These are phyloP conservation scores for Lichenostomus cassidix DNA, from an alignment of 2,113 vertebrate species.

Conservation along the genomic window DNA sequence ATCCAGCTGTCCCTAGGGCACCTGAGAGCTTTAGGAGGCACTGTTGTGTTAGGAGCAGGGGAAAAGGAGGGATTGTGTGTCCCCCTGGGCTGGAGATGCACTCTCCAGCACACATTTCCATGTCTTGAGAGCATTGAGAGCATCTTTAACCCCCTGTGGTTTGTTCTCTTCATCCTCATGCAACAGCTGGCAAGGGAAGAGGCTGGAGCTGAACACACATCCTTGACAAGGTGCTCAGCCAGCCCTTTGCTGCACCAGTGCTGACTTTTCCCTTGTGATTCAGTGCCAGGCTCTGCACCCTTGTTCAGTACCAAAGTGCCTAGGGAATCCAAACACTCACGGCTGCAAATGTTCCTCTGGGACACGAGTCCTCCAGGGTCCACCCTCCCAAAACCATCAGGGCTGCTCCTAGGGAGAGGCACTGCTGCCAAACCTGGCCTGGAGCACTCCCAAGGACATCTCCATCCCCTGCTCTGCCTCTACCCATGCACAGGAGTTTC, in stretches of 20 bases:
- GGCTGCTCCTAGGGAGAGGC: neutral
- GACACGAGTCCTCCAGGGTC: neutral
- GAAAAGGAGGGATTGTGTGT: neutral
- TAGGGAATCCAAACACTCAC: neutral
- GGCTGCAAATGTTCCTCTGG: neutral
- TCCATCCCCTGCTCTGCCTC: neutral
- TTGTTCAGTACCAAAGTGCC: neutral
- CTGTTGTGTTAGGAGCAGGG: neutral
- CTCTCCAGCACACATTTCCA: neutral
- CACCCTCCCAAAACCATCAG: neutral
- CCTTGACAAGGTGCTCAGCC: neutral
- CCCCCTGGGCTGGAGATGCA: neutral
- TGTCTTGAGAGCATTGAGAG: neutral
- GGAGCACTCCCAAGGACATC: rapidly evolving
- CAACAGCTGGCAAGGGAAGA: neutral
- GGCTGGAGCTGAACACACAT: neutral
- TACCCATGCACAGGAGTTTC: neutral
- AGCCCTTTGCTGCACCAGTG: neutral
- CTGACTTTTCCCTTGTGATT: neutral
- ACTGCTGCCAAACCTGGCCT: neutral
- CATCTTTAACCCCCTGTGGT: neutral
- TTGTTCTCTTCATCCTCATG: neutral
- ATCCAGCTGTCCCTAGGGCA: neutral
- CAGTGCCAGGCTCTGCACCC: neutral
- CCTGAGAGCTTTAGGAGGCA: neutral